Evolutionary conservation across 2,888 invertebrate species (phyloP).

Genomic region (Elegia similella): DNA sequence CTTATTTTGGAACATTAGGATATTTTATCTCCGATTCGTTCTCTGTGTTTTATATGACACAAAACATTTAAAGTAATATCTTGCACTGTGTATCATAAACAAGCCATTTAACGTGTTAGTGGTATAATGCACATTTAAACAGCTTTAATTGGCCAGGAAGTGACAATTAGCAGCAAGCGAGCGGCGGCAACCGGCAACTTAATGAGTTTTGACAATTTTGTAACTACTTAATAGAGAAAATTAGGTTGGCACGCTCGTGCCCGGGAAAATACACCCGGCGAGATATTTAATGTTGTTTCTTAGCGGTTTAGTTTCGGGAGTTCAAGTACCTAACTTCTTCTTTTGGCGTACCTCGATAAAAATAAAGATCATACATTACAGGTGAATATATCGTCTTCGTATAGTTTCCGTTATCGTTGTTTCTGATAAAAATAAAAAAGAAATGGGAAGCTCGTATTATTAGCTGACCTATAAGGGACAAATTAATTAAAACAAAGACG

Average conservation of each 20-base stretch:
- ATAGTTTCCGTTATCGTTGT: too few relatives aligned
- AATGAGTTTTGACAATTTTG: conserved; percentile 58
- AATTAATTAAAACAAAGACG: too few relatives aligned
- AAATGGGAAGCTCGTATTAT: too few relatives aligned
- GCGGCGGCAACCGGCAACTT: conserved; percentile 25
- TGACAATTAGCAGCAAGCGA: conserved; percentile 13
- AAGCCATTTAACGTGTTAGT: neutral
- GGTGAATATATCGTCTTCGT: too few relatives aligned
- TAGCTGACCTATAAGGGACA: too few relatives aligned
- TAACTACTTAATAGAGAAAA: conserved; percentile 48
- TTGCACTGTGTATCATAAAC: neutral
- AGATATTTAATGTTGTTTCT: conserved; percentile 3
- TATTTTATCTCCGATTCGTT: too few relatives aligned
- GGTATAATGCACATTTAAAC: conserved; percentile 16
- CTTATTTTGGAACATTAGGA: too few relatives aligned
- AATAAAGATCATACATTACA: too few relatives aligned
- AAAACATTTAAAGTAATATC: neutral
- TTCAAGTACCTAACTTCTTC: neutral
- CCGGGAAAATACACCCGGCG: conserved; percentile 9
- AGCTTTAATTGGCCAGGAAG: conserved; percentile 18
- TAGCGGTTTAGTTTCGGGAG: neutral
- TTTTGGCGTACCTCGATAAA: too few relatives aligned
- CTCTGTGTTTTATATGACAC: neutral
- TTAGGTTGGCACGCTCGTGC: conserved; percentile 34
- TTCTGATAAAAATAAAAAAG: too few relatives aligned